A percentile compares a stretch with the other conserved stretches of the same genome.
Conservation (phyloP, 92 coral and sea anemone genomes). For the Epizoanthus stellaris region DNA sequence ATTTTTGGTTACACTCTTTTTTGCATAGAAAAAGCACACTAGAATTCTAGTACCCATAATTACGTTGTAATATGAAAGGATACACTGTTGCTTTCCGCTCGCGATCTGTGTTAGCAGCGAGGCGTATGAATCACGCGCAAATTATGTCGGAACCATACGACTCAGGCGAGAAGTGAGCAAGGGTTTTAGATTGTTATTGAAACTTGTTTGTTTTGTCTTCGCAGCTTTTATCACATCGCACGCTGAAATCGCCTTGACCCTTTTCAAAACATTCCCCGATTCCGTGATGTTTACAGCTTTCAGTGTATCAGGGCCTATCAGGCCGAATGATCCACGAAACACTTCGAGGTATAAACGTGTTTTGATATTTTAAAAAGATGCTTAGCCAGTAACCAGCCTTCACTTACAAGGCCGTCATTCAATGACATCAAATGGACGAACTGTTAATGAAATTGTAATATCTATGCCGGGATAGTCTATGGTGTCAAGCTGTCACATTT, state of each 20-base stretch:
- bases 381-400: background rate
- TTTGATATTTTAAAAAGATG: background rate
- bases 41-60: no score
- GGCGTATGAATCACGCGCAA: no score
- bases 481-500: background rate
- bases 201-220: background rate
- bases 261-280: background rate
- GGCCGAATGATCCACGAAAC: background rate
- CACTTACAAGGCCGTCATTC: background rate
- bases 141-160: no score
- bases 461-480: no score
- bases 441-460: constrained; percentile 26
- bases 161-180: background rate
- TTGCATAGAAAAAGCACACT: no score
- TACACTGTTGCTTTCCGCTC: no score
- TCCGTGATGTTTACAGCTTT: constrained; percentile 17
- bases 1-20: no score
- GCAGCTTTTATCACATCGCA: background rate
- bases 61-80: no score
- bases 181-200: constrained; percentile 31
- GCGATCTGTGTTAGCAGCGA: no score
- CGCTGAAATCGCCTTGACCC: background rate
- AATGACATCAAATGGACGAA: constrained; percentile 2
- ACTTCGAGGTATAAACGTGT: background rate
- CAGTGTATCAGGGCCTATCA: background rate